These are phyloP conservation scores for Synergus itoensis DNA, from an alignment of 2,888 invertebrate genomes.

Conservation along the genomic window DNA sequence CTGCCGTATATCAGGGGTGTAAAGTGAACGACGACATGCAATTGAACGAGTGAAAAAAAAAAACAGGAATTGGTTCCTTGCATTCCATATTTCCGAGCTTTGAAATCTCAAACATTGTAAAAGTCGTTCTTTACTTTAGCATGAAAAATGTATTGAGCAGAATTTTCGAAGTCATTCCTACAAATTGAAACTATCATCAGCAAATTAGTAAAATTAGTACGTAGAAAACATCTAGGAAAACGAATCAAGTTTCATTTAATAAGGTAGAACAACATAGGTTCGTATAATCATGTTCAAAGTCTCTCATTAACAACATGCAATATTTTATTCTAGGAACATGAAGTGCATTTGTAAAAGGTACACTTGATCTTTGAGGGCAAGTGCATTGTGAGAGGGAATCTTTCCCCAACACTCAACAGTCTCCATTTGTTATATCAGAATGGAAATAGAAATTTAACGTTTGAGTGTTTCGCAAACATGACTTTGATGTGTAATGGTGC, in stretches of 20 bases:
- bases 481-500: conserved; percentile 6
- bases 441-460: conserved; percentile 19
- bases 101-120: background rate
- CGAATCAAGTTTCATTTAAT: conserved; percentile 25
- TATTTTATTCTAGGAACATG: conserved; percentile 16
- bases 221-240: conserved; percentile 20
- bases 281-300: background rate
- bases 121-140: background rate
- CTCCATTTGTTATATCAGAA: conserved; percentile 14
- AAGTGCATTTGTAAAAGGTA: conserved; percentile 10
- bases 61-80: conserved; percentile 14
- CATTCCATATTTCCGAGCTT: conserved; percentile 15
- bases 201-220: conserved; percentile 15
- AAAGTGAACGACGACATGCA: conserved; percentile 35
- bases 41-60: conserved; percentile 29
- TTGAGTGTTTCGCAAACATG: conserved; percentile 24
- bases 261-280: background rate
- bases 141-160: background rate
- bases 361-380: background rate
- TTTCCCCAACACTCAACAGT: conserved; percentile 6
- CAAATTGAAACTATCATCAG: conserved; percentile 8
- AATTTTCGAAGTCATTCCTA: background rate
- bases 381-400: conserved; percentile 18
- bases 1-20: conserved; percentile 28
- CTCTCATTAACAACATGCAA: conserved; percentile 10